These are phyloP conservation scores for Polydrusus cervinus DNA, from an alignment of 2,888 invertebrate genomes.

Conservation along the genomic window DNA sequence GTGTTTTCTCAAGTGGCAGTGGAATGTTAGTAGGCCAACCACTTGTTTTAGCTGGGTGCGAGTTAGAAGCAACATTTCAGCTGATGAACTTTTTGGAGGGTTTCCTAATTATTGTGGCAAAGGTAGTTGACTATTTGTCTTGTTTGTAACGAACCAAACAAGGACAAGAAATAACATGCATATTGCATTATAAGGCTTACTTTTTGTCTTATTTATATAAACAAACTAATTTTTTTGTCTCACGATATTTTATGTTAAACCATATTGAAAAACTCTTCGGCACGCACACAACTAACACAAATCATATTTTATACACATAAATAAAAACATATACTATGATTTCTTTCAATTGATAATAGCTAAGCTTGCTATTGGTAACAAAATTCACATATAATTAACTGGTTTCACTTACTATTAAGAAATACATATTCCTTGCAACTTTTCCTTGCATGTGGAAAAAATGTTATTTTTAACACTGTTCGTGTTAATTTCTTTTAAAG, in stretches of 20 bases:
- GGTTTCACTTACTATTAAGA: slow-evolving; percentile 23
- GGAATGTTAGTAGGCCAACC: too few relatives aligned
- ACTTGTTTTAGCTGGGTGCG: too few relatives aligned
- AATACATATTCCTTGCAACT: slow-evolving; percentile 39
- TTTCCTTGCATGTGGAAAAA: slow-evolving; percentile 27
- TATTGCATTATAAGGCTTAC: too few relatives aligned
- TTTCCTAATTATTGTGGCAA: too few relatives aligned
- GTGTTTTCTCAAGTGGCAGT: too few relatives aligned
- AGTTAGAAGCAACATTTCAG: too few relatives aligned
- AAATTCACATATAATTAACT: slow-evolving; percentile 30
- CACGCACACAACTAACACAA: slow-evolving; percentile 22
- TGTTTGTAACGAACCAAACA: too few relatives aligned
- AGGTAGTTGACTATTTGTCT: too few relatives aligned
- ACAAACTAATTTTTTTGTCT: neutral
- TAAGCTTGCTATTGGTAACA: slow-evolving; percentile 30
- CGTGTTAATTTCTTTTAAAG: slow-evolving; percentile 26
- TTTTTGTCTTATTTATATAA: too few relatives aligned
- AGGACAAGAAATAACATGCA: too few relatives aligned
- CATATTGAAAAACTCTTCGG: neutral
- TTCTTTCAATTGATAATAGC: slow-evolving; percentile 29
- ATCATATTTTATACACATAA: slow-evolving; percentile 1
- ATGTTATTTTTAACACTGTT: slow-evolving; percentile 34
- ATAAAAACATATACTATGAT: too few relatives aligned
- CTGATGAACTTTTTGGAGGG: too few relatives aligned
- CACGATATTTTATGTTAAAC: neutral